Percentiles rank a stretch among this genome's conserved stretches.
phyloP scores from a whole-genome alignment of 2,113 vertebrate genomes.

The Peromyscus leucopus region DNA sequence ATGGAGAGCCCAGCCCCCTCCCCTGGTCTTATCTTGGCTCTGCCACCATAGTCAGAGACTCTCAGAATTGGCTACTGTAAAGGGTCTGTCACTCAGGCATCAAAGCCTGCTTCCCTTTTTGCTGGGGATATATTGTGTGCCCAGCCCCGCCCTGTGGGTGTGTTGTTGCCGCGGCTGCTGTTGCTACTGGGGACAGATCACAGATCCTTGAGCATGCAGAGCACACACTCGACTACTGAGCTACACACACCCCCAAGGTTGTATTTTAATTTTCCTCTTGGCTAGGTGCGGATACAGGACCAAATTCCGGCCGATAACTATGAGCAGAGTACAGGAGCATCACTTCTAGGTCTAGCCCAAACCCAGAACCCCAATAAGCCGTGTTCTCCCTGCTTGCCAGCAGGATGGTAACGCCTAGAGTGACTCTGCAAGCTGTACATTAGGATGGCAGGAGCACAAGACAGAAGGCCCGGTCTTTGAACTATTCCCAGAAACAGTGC shows the following conservation, averaged over 20 bases:
- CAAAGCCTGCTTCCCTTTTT: neutral
- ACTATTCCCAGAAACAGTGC: neutral
- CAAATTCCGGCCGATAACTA: neutral
- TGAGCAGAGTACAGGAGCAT: neutral
- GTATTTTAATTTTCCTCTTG: neutral
- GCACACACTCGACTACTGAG: neutral
- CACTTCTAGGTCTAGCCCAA: neutral
- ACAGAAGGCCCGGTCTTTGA: neutral
- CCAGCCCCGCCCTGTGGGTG: neutral
- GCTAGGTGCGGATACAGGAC: neutral
- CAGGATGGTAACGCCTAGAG: neutral
- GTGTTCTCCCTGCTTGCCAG: neutral
- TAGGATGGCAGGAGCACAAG: neutral
- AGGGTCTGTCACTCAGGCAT: neutral
- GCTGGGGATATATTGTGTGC: neutral
- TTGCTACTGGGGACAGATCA: too few relatives aligned
- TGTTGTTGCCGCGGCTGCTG: neutral
- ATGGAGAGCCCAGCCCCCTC: neutral
- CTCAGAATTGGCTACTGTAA: neutral
- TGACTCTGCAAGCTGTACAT: neutral
- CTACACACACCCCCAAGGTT: neutral
- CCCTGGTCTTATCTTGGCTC: neutral
- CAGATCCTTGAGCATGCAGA: neutral
- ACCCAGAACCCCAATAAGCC: neutral
- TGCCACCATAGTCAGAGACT: constrained; percentile 16